Evolutionary conservation across 2,797 vertebrate species (phyloP).

Genomic region (Hydrocynus forskahlii): DNA sequence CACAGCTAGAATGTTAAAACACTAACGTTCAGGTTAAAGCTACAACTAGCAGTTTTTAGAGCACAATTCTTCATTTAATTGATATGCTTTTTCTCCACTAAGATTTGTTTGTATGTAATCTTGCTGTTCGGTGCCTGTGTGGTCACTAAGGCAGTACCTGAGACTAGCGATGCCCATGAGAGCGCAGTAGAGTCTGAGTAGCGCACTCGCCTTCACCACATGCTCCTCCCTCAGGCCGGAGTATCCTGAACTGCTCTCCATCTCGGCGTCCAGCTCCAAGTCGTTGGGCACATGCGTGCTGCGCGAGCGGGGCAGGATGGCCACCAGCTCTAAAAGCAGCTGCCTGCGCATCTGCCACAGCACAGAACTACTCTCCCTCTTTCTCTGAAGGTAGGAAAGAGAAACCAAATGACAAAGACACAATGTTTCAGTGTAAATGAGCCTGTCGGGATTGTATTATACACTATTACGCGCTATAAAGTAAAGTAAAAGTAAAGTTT

Average conservation of each 20-base stretch:
- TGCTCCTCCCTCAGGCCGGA: conserved; percentile 94
- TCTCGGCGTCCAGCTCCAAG: conserved; percentile 70
- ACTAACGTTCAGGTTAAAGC: background rate
- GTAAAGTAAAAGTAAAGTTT: too few species aligned
- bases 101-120: too few species aligned
- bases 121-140: too few species aligned
- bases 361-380: conserved; percentile 93
- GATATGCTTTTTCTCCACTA: too few species aligned
- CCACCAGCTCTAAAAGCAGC: conserved; percentile 94
- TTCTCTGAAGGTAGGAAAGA: conserved; percentile 78
- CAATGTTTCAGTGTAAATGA: background rate
- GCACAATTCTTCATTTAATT: too few species aligned
- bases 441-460: background rate
- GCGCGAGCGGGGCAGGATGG: conserved; percentile 92
- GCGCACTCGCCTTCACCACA: conserved; percentile 95
- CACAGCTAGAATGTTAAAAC: background rate
- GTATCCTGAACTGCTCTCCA: conserved; percentile 81
- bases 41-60: background rate
- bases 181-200: conserved; percentile 94
- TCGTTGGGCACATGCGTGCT: conserved; percentile 87
- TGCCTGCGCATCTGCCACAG: conserved; percentile 98
- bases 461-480: too few species aligned
- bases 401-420: background rate
- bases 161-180: conserved; percentile 98
- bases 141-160: conserved; percentile 76